These are phyloP conservation scores for Cryptotis parvus DNA, from an alignment of 2,113 vertebrate species.

Conservation along the genomic window DNA sequence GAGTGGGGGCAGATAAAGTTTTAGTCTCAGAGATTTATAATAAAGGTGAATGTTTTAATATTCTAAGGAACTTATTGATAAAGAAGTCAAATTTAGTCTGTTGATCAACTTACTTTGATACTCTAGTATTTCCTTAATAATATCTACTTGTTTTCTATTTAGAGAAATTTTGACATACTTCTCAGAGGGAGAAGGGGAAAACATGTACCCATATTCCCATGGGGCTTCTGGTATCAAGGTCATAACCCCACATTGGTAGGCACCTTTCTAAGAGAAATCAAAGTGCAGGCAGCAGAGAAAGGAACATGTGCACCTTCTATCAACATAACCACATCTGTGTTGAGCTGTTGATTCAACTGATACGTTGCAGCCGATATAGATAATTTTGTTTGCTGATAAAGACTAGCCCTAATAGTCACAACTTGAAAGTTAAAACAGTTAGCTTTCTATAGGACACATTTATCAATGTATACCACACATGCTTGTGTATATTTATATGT, in stretches of 20 bases:
- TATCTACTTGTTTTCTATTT: not conserved
- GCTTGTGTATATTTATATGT: too few species aligned
- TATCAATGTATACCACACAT: too few species aligned
- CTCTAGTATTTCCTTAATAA: not conserved
- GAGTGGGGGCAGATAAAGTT: not conserved
- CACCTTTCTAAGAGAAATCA: not conserved
- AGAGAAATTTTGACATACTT: not conserved
- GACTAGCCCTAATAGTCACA: slow-evolving; percentile 1
- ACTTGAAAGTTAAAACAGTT: not conserved
- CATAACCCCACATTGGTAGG: too few species aligned
- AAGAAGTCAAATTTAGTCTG: not conserved
- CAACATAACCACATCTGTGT: not conserved
- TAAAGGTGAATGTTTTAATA: not conserved
- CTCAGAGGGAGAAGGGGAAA: not conserved
- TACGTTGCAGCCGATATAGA: not conserved
- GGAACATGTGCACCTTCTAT: not conserved
- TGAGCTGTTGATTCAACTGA: not conserved
- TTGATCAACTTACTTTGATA: not conserved
- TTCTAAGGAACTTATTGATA: not conserved
- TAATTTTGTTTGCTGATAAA: slow-evolving; percentile 10
- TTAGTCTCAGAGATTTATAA: not conserved
- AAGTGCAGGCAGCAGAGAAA: not conserved
- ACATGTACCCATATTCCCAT: not conserved
- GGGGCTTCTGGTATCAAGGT: not conserved
- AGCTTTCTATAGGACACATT: not conserved